These are phyloP conservation scores for Sycophaga agraensis DNA, from an alignment of 1,140 invertebrate genomes.

Conservation along the genomic window DNA sequence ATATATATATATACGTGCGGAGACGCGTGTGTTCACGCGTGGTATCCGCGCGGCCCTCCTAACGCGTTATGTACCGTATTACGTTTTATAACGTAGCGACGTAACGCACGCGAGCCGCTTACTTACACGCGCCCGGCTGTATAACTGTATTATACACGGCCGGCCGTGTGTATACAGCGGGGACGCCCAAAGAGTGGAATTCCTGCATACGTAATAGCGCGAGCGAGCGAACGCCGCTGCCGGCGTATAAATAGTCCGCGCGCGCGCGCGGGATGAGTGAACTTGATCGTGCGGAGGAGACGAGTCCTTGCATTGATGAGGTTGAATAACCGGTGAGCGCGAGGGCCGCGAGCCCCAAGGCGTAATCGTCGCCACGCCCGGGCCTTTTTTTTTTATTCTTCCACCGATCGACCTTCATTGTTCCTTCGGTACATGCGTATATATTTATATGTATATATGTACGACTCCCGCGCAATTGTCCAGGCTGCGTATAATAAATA, in stretches of 20 bases:
- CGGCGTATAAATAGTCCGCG: no score
- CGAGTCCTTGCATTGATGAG: slow-evolving; percentile 22
- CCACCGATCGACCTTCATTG: no score
- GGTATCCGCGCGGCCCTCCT: no score
- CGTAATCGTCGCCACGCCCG: no score
- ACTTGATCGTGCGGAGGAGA: slow-evolving; percentile 38
- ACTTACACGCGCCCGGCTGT: background rate
- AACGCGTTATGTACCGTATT: slow-evolving; percentile 15
- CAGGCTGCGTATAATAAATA: no score
- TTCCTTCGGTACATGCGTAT: no score
- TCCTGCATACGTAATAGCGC: slow-evolving; percentile 48
- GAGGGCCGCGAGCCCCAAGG: no score
- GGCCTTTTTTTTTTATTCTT: no score
- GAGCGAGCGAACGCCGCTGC: background rate
- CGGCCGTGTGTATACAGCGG: background rate
- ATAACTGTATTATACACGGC: slow-evolving; percentile 8
- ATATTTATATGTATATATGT: no score
- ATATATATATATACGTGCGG: no score
- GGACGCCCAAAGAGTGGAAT: slow-evolving; percentile 39
- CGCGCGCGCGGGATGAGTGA: slow-evolving; percentile 35
- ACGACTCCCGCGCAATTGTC: no score
- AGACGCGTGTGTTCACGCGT: no score
- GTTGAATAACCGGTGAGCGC: slow-evolving; percentile 30
- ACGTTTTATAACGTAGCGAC: slow-evolving; percentile 12
- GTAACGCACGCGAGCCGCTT: background rate